Conservation (phyloP, 2,888 invertebrate genomes). For the Megaustenia siamemsis region DNA sequence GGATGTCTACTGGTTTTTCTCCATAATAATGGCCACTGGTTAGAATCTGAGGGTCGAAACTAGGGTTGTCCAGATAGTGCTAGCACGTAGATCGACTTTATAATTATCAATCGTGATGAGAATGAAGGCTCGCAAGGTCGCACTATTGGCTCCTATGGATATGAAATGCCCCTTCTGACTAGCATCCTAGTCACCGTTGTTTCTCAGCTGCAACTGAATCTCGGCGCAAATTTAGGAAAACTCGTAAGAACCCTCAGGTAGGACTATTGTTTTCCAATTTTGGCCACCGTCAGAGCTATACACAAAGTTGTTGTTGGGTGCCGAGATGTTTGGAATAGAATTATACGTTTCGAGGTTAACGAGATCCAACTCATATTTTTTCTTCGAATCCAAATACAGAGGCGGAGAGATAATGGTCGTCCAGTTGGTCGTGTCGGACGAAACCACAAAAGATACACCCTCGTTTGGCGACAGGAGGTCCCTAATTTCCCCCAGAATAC, state of each 20-base stretch:
- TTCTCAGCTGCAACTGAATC: background rate
- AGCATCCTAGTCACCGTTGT: background rate
- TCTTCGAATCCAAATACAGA: background rate
- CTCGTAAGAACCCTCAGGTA: background rate
- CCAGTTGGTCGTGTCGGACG: background rate
- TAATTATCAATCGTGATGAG: background rate
- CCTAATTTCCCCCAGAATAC: no score
- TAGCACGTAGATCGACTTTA: background rate
- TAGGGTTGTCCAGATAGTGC: background rate
- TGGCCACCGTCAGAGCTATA: background rate
- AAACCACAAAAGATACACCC: background rate
- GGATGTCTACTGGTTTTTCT: background rate
- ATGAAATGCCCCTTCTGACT: no score
- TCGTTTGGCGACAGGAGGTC: background rate
- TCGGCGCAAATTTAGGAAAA: background rate
- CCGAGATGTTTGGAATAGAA: background rate
- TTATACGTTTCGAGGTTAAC: slow-evolving; percentile 2
- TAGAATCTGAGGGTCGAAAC: background rate
- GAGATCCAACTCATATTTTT: background rate
- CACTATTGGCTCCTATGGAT: background rate
- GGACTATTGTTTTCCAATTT: background rate
- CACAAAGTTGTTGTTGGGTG: background rate
- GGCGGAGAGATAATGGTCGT: background rate
- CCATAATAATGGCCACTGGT: background rate
- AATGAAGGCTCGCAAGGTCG: background rate